Conservation (phyloP, 2,113 vertebrate species). For the Stigmatopora nigra region DNA sequence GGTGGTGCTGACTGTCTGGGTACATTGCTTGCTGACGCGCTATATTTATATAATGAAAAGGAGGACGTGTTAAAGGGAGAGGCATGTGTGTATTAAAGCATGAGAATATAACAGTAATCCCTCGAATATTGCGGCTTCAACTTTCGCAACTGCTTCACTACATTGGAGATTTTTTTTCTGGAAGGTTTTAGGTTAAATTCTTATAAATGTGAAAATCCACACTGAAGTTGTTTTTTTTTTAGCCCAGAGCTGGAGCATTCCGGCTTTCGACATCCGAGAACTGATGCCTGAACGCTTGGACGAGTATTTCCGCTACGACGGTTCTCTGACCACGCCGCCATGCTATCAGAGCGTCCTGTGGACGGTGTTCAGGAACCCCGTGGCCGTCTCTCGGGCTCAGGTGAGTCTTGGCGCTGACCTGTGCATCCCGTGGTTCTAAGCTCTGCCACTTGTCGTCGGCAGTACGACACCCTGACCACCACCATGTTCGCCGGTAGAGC, state of each 20-base stretch:
- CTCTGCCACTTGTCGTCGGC: constrained; percentile 31
- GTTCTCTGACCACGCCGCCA: constrained; percentile 93
- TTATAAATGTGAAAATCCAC: no score
- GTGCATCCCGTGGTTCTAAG: background rate
- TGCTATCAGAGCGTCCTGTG: constrained; percentile 90
- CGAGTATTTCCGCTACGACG: constrained; percentile 86
- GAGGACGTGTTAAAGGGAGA: no score
- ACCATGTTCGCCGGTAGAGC: constrained; percentile 73
- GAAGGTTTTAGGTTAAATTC: no score
- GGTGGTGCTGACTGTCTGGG: no score
- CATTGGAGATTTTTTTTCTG: no score
- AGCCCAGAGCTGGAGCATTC: constrained; percentile 67
- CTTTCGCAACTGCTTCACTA: no score
- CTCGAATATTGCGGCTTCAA: no score
- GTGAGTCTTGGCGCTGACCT: constrained; percentile 44
- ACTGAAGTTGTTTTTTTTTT: no score
- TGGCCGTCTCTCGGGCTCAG: constrained; percentile 83
- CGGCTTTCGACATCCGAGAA: constrained; percentile 76
- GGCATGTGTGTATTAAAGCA: no score
- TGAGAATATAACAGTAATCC: no score
- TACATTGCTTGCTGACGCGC: no score
- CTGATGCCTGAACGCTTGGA: constrained; percentile 77
- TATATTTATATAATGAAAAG: no score
- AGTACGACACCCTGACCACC: constrained; percentile 79
- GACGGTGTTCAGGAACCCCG: constrained; percentile 81